phyloP scores from a whole-genome alignment of 2,113 vertebrate genomes.

The Lamprotornis superbus region DNA sequence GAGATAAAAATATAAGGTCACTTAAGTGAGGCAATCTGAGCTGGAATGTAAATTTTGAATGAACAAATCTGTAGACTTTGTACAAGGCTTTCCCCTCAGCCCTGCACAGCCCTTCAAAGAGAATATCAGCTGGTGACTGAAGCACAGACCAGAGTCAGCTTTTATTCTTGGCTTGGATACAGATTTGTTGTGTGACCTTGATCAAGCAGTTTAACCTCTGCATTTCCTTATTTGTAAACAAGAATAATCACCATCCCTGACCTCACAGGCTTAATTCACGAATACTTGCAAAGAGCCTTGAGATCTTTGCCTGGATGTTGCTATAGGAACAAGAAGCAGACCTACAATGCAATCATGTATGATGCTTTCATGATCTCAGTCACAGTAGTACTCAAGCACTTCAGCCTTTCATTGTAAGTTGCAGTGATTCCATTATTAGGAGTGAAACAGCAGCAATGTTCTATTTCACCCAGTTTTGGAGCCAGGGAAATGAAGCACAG shows the following conservation, averaged over 20 bases:
- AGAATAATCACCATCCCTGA: background rate
- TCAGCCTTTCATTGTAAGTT: background rate
- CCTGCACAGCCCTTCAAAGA: background rate
- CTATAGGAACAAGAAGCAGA: slow-evolving; percentile 30
- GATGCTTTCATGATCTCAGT: background rate
- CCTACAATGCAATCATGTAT: background rate
- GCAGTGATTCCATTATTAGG: background rate
- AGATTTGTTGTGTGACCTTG: slow-evolving; percentile 10
- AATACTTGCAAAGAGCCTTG: background rate
- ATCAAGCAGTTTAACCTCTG: slow-evolving; percentile 17
- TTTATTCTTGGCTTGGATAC: slow-evolving; percentile 22
- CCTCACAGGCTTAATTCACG: background rate
- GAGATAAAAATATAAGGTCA: slow-evolving; percentile 55
- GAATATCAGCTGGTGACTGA: background rate
- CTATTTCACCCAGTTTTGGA: background rate
- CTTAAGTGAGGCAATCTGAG: slow-evolving; percentile 35
- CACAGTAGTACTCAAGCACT: background rate
- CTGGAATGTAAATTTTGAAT: slow-evolving; percentile 8
- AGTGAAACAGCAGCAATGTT: background rate
- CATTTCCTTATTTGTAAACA: slow-evolving; percentile 36
- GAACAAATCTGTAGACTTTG: slow-evolving; percentile 27
- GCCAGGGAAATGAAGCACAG: background rate
- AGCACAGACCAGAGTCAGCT: background rate
- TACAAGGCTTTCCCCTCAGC: background rate
- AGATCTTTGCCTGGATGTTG: background rate